Evolutionary conservation across 2,888 invertebrate species (phyloP).

Genomic region (Acanthosepion pharaonis): DNA sequence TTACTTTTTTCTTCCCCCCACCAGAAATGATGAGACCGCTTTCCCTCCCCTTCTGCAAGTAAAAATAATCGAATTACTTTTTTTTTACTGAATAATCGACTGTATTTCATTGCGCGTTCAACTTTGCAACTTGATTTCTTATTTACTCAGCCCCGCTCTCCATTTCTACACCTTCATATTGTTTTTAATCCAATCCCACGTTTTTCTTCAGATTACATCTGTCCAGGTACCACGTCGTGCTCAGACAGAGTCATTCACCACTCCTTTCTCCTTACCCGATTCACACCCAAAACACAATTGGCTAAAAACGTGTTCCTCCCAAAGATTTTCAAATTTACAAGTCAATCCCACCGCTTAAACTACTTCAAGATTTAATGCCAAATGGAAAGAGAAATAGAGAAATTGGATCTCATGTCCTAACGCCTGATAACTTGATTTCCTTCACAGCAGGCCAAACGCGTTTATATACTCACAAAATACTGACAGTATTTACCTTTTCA

Average conservation of each 20-base stretch:
- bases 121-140: background rate
- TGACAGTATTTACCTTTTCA: background rate
- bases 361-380: background rate
- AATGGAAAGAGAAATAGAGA: background rate
- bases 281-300: background rate
- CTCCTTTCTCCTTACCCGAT: background rate
- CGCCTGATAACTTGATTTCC: background rate
- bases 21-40: no score
- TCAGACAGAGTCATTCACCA: no score
- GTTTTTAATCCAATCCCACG: background rate
- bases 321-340: slow-evolving; percentile 8
- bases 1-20: background rate
- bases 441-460: background rate
- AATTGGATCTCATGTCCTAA: background rate
- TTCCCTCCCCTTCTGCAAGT: background rate
- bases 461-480: background rate
- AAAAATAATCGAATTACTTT: background rate
- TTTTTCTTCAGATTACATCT: background rate
- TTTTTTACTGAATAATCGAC: background rate
- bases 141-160: background rate
- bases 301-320: background rate
- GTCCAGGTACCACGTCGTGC: background rate
- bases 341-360: background rate
- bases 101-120: background rate
- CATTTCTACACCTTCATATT: background rate